These are phyloP conservation scores for Telmatochromis brichardi DNA, from an alignment of 2,113 vertebrate species.

Conservation along the genomic window DNA sequence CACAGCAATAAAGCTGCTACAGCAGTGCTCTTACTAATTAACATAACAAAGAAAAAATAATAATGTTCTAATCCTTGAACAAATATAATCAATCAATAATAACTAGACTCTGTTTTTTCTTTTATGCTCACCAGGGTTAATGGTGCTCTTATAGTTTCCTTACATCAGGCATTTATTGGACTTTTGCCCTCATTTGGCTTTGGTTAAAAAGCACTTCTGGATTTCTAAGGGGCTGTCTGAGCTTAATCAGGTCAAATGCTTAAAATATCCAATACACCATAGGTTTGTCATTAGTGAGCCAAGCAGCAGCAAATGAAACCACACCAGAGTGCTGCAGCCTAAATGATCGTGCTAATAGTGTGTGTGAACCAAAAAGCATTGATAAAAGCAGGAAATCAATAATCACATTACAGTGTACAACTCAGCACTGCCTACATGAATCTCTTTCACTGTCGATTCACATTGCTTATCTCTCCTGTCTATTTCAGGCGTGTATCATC, in stretches of 20 bases:
- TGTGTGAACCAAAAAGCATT: neutral
- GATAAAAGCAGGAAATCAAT: conserved; percentile 25
- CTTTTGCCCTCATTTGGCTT: neutral
- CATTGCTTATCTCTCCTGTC: neutral
- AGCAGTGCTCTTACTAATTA: neutral
- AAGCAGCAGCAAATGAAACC: neutral
- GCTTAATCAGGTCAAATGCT: conserved; percentile 33
- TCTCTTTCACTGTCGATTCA: neutral
- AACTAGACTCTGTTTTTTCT: neutral
- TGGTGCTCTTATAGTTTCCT: neutral
- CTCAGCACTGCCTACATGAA: neutral
- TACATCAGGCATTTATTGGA: neutral
- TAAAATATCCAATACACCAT: neutral
- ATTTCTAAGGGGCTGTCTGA: neutral
- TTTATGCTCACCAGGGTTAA: neutral
- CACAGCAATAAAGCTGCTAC: neutral
- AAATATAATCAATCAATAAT: neutral
- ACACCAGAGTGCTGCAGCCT: neutral
- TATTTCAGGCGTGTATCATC: neutral
- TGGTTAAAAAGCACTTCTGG: neutral
- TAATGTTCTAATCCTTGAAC: neutral
- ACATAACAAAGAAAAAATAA: neutral
- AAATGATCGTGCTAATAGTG: neutral
- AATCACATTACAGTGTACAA: neutral
- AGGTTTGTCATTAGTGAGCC: neutral